Evolutionary conservation across 2,888 invertebrate species (phyloP).

Genomic region (Anoplius nigerrimus): DNA sequence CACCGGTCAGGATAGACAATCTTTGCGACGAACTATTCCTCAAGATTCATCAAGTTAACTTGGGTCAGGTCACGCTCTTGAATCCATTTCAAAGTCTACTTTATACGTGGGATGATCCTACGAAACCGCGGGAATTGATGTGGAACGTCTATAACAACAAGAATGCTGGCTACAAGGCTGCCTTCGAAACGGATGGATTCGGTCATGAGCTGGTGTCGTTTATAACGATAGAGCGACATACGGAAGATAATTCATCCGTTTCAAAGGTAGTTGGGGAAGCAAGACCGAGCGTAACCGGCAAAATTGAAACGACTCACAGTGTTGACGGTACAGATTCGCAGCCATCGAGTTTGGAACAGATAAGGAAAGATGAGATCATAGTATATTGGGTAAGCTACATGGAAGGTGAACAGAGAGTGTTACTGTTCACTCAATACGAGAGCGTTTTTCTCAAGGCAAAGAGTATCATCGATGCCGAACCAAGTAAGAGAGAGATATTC

Average conservation of each 20-base stretch:
- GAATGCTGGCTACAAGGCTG: conserved; percentile 83
- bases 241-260: conserved; percentile 23
- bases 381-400: conserved; percentile 89
- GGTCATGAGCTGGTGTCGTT: conserved; percentile 85
- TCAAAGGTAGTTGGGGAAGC: conserved; percentile 36
- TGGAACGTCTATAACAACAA: conserved; percentile 91
- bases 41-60: conserved; percentile 83
- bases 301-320: not conserved
- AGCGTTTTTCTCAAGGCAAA: conserved; percentile 75
- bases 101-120: conserved; percentile 92
- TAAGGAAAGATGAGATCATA: conserved; percentile 82
- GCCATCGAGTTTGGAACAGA: conserved; percentile 69
- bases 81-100: conserved; percentile 86
- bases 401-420: conserved; percentile 84
- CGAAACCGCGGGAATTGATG: conserved; percentile 82
- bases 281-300: conserved; percentile 9
- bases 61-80: conserved; percentile 83
- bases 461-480: conserved; percentile 79
- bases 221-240: conserved; percentile 59
- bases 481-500: conserved; percentile 82
- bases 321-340: conserved; percentile 45
- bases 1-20: conserved; percentile 90
- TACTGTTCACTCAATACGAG: conserved; percentile 86
- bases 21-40: conserved; percentile 87
- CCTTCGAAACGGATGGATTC: conserved; percentile 80